Base-by-base conservation (phyloP, 2,888 invertebrate species). In the Tromatobia lineatoria region DNA sequence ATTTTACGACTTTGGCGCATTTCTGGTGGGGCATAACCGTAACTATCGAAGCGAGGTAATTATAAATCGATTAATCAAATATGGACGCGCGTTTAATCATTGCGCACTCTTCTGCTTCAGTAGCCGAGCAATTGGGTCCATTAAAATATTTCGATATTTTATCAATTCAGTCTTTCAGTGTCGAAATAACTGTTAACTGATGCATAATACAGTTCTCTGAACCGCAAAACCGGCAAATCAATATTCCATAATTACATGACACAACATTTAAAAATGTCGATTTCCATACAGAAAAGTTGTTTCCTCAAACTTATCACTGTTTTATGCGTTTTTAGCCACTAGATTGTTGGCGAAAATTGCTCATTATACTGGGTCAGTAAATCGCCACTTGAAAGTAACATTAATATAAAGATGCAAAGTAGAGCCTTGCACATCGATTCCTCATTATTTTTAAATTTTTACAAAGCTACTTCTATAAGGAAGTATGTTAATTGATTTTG, bases 1-100 rank as follows among this genome's bases (percentile, higher is more conserved):
- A 52, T 80, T 77, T 79, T 23, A 71, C 73, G 47, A 54, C 64
- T 61, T 76, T 71, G 67, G 71, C 52, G 73, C 76, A 76, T 74
- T 74, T 69, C 57, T 59, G 25, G 23, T 29, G 18, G 38, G 20
- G 11, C 20, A 57, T 57, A 25, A 50, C 45, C 29, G 45, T 29
- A 25, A 3, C 57, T 45, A 57, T 20, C 47, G 23, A 52, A 25
- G 34, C 18, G 38, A 42, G 20, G 61, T 59, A 71, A 77, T 80
- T 76, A 79, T 50, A 42, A 38, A 66, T 69, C 79, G 75, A 79
- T 79, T 75, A 70, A 79, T 78, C 20, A 69, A 78, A 59, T 71
- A 34, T 23, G n/a, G 29, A 59, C 66, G 52, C 23, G 34, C 42
- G 64, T 38, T 34, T 13, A 20, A 64, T 38, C 20, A 10, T 34